Base-by-base conservation (phyloP, 2,888 invertebrate genomes). In the Lutraria lutraria region DNA sequence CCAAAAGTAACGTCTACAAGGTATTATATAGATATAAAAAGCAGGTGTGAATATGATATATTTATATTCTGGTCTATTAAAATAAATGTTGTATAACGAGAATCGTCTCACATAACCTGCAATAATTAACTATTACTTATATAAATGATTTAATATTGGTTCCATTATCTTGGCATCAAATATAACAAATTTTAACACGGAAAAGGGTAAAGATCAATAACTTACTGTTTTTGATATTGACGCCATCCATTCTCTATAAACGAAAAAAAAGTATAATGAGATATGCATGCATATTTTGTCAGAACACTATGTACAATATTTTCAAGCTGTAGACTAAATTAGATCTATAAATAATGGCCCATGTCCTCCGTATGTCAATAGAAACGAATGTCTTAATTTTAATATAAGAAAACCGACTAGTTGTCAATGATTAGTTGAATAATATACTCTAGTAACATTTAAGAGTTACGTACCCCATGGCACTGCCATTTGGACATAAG, bases 391-490 rank as follows among this genome's bases (percentile, higher is more conserved):
- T 43, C 2, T 43, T 43, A 8, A 8, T 43, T 43, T 43, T 43
- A 43, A 43, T 43, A 4, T 43, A 43, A 43, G 43, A 43, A 43
- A 43, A 43, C 43, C 8, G 43, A 8, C 43, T 43, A 8, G 56
- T 56, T 56, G 56, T 53, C 53, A 19, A 56, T 56, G 19, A 56
- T 53, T 53, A 53, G n/a, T n/a, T n/a, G n/a, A n/a, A n/a, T n/a
- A n/a, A n/a, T n/a, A n/a, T n/a, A n/a, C n/a, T n/a, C n/a, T n/a
- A n/a, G n/a, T n/a, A n/a, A 43, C 43, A 43, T 43, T 43, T 43
- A 43, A 25, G n/a, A 68, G 12, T 25, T 53, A 79, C 88, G 83
- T 88, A 90, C 90, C 90, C 90, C 90, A 90, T 90, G 0, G 88
- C 56, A 56, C 79, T 85, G 29, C 90, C 88, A 84, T 90, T 88